Evolutionary conservation across 92 coral and sea anemone genomes (phyloP), one percentile per base, ranked within the genome.

Genomic region (Epizoanthus ramosus): DNA sequence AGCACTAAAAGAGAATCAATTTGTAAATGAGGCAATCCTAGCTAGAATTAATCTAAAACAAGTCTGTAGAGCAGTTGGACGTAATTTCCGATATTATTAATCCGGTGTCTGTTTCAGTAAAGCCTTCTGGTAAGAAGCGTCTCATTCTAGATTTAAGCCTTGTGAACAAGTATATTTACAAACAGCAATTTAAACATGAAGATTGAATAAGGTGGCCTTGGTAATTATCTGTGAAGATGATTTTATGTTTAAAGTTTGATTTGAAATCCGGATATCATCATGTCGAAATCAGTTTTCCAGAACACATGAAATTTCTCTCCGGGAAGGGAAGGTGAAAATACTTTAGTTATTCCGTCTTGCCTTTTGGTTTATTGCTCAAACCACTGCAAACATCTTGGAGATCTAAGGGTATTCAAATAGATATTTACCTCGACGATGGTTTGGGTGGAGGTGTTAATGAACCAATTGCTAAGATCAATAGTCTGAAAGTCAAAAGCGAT

Each of bases 181-280:
- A 88, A 59, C 85, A 80, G 72, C 79, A 88, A 31, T 85, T 71
- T 71, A 88, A 71, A 68, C 79, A 89, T 79, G 89, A 85, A 70
- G 83, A 88, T 57, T 8, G 81, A 9, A 12, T n/a, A n/a, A 50
- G 65, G 73, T 37, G 17, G 82, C 82, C 35, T 70, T 87, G 19
- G 39, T 67, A 25, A 59, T 81, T 47, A 4, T 87, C 16, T 58
- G 67, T 0, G 39, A 87, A 17, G 88, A 84, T 12, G 61, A 56
- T 57, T 84, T 19, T 75, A 57, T 84, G 53, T 84, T 61, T 22
- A 63, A 60, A 60, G 35, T 84, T 84, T 74, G 87, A 76, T 50
- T 63, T 81, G 13, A 81, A 68, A 28, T 68, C 57, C 21, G 85
- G 21, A 21, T 54, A 75, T 63, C 28, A 54, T 41, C 43, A 4